Conservation (phyloP, 2,113 vertebrate genomes). For the Felis chaus region DNA sequence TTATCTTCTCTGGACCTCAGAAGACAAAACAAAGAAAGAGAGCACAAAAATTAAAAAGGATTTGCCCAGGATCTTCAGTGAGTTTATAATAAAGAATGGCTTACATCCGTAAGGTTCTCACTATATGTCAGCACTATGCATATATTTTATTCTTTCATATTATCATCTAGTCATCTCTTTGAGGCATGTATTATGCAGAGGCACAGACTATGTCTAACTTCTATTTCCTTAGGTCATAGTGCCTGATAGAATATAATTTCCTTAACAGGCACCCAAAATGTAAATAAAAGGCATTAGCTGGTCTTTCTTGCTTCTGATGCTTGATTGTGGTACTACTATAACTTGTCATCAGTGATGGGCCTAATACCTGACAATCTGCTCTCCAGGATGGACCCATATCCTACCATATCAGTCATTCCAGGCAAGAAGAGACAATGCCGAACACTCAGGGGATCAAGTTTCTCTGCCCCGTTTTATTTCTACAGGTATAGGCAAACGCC, state of each 20-base stretch:
- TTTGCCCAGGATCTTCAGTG: not conserved
- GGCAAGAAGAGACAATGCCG: not conserved
- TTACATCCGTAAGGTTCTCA: not conserved
- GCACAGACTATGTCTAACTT: not conserved
- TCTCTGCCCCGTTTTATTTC: not conserved
- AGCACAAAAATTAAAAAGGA: not conserved
- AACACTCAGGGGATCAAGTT: not conserved
- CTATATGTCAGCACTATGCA: not conserved
- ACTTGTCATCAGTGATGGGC: not conserved
- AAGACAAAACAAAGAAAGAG: conserved; percentile 30
- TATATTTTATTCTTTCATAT: conserved; percentile 22
- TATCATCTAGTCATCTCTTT: conserved; percentile 8
- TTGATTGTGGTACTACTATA: not conserved
- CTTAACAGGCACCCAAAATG: not conserved
- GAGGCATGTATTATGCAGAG: not conserved
- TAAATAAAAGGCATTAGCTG: not conserved
- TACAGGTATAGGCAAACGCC: not conserved
- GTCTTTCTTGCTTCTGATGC: not conserved
- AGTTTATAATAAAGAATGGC: not conserved
- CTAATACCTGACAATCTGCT: not conserved
- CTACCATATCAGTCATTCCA: not conserved
- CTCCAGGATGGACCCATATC: not conserved
- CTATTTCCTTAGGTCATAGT: conserved; percentile 7
- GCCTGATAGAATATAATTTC: not conserved
- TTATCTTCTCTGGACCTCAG: not conserved